A percentile compares a stretch with the other conserved stretches of the same genome.
These are phyloP conservation scores for Centropristis striata DNA, from an alignment of 2,113 vertebrate species.

Conservation along the genomic window DNA sequence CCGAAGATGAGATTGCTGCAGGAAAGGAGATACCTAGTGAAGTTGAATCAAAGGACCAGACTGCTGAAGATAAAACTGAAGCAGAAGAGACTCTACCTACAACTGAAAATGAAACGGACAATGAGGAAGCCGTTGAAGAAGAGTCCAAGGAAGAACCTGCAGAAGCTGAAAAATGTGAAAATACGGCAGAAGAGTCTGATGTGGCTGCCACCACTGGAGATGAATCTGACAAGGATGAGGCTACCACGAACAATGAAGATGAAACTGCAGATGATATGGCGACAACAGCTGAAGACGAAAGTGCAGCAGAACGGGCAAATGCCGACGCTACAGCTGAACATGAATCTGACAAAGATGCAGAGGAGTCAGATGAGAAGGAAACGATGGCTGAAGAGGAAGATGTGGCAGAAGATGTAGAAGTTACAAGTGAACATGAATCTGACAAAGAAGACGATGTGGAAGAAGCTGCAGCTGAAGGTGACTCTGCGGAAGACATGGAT, in stretches of 20 bases:
- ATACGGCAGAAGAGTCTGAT: background rate
- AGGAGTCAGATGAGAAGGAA: background rate
- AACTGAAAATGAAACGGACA: constrained; percentile 16
- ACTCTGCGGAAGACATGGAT: constrained; percentile 7
- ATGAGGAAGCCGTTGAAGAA: constrained; percentile 1
- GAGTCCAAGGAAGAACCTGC: background rate
- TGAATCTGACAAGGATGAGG: constrained; percentile 25
- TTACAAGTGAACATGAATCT: constrained; percentile 1
- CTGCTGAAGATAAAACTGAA: constrained; percentile 14
- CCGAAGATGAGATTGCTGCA: constrained; percentile 18
- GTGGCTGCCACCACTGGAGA: background rate
- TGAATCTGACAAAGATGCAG: constrained; percentile 31
- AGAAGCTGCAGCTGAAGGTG: constrained; percentile 12
- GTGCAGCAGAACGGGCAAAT: background rate
- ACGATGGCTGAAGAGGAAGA: constrained; percentile 25
- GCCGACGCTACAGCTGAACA: background rate
- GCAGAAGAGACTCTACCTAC: constrained; percentile 10
- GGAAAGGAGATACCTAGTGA: background rate
- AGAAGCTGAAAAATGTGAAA: background rate
- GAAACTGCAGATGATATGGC: constrained; percentile 2
- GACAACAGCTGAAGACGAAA: background rate
- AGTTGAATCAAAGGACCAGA: background rate
- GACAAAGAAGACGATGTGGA: constrained; percentile 18
- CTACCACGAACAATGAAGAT: background rate
- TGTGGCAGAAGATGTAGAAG: constrained; percentile 18